phyloP scores from a whole-genome alignment of 30 jellyfish, hydroid and myxozoan genomes.

The Phacellophora camtschatica region DNA sequence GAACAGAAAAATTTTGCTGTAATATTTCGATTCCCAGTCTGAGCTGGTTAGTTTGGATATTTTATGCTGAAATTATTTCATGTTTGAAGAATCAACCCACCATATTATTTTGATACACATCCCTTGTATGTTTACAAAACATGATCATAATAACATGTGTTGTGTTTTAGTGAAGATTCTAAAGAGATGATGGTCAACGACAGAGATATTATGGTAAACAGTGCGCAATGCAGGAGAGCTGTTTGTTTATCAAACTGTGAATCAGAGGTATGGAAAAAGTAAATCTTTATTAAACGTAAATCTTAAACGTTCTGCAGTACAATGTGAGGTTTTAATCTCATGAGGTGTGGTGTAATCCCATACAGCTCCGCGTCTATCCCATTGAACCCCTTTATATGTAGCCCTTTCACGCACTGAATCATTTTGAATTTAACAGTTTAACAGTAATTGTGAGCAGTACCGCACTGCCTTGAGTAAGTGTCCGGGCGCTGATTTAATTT shows the following conservation, averaged over 20 bases:
- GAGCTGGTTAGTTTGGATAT: background rate
- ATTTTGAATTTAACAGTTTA: too few species aligned
- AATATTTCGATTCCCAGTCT: background rate
- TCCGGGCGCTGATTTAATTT: too few species aligned
- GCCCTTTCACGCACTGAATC: too few species aligned
- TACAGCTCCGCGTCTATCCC: too few species aligned
- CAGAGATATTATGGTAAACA: slow-evolving; percentile 73
- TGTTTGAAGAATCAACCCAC: background rate
- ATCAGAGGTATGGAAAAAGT: slow-evolving; percentile 67
- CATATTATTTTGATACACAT: background rate
- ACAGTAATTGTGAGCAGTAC: too few species aligned
- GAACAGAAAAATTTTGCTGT: too few species aligned
- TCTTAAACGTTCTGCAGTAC: background rate
- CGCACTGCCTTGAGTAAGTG: too few species aligned
- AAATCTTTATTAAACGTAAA: background rate
- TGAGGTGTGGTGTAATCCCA: too few species aligned
- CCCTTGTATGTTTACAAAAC: background rate
- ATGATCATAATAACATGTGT: background rate
- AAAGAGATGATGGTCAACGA: slow-evolving; percentile 62
- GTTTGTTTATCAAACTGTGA: slow-evolving; percentile 55
- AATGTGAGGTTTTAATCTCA: background rate
- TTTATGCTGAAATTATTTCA: background rate
- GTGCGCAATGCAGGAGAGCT: slow-evolving; percentile 56
- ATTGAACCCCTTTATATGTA: too few species aligned
- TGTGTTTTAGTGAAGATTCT: slow-evolving; percentile 20